Evolutionary conservation across 2,888 invertebrate species (phyloP).

Genomic region (Syrista parreyssii): DNA sequence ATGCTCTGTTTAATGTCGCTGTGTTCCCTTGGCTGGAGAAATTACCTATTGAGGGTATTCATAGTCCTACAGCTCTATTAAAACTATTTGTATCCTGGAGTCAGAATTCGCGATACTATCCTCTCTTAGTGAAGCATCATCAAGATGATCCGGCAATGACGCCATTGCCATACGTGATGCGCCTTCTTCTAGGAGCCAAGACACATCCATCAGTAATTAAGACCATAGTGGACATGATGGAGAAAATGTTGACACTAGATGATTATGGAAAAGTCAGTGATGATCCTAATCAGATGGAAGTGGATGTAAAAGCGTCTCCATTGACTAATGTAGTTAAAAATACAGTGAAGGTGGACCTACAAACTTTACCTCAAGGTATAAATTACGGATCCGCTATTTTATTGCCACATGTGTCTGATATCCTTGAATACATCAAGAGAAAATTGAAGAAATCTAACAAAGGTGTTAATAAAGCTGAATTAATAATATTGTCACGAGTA

Average conservation of each 20-base stretch:
- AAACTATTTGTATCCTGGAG: conserved; percentile 86
- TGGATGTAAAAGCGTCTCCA: conserved; percentile 35
- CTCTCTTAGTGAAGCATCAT: conserved; percentile 74
- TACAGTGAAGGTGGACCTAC: conserved; percentile 37
- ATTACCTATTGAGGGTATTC: conserved; percentile 82
- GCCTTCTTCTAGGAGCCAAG: conserved; percentile 78
- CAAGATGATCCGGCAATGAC: conserved; percentile 67
- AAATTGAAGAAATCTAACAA: conserved; percentile 73
- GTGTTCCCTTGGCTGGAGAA: conserved; percentile 85
- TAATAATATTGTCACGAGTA: conserved; percentile 80
- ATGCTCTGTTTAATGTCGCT: conserved; percentile 80
- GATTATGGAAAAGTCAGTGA: conserved; percentile 71
- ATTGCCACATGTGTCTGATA: conserved; percentile 77
- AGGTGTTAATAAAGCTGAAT: conserved; percentile 75
- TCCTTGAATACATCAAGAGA: conserved; percentile 77
- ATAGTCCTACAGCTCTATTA: conserved; percentile 84
- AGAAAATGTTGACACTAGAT: conserved; percentile 77
- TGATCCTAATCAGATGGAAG: conserved; percentile 53
- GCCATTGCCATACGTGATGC: conserved; percentile 76
- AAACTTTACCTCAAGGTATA: conserved; percentile 64
- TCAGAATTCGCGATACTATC: conserved; percentile 81
- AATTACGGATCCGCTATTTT: conserved; percentile 82
- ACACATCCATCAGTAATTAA: conserved; percentile 75
- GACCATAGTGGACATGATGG: conserved; percentile 79
- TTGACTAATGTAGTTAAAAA: conserved; percentile 33